A percentile compares a stretch with the other conserved stretches of the same genome.
Conservation (phyloP, 2,797 vertebrate species). For the Acrossocheilus wenchowensis region DNA sequence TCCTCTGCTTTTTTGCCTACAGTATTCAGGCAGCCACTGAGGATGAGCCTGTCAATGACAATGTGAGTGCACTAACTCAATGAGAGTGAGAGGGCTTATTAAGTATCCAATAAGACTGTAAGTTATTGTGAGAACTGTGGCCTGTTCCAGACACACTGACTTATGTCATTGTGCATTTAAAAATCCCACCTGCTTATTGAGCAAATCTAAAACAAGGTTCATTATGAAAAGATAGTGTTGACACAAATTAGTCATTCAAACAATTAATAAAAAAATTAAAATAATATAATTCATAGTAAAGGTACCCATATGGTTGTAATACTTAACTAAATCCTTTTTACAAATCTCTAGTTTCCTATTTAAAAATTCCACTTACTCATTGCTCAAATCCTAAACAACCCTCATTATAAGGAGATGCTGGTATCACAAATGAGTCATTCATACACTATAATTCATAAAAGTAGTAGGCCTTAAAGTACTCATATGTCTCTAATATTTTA, state of each 20-base stretch:
- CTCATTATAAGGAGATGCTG: neutral
- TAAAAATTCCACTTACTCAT: neutral
- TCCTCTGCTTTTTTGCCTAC: constrained; percentile 92
- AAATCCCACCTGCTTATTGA: neutral
- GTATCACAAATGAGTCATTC: neutral
- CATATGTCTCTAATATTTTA: neutral
- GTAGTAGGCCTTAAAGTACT: neutral
- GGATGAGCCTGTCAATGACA: constrained; percentile 89
- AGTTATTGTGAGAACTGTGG: neutral
- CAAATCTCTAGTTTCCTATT: neutral
- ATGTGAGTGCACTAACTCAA: constrained; percentile 76
- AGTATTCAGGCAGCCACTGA: constrained; percentile 89
- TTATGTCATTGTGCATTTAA: neutral
- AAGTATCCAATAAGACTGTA: neutral
- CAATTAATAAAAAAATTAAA: neutral
- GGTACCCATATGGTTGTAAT: neutral
- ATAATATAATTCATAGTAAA: neutral
- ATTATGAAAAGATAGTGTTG: neutral
- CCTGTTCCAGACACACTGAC: neutral
- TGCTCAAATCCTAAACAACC: neutral
- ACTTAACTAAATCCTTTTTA: neutral
- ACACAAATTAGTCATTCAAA: neutral
- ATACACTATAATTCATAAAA: neutral
- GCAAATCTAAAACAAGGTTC: neutral
- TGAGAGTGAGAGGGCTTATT: neutral